A percentile compares a stretch with the other conserved stretches of the same genome.
These are phyloP conservation scores for Porites lutea DNA, from an alignment of 64 coral and sea anemone species.

Conservation along the genomic window DNA sequence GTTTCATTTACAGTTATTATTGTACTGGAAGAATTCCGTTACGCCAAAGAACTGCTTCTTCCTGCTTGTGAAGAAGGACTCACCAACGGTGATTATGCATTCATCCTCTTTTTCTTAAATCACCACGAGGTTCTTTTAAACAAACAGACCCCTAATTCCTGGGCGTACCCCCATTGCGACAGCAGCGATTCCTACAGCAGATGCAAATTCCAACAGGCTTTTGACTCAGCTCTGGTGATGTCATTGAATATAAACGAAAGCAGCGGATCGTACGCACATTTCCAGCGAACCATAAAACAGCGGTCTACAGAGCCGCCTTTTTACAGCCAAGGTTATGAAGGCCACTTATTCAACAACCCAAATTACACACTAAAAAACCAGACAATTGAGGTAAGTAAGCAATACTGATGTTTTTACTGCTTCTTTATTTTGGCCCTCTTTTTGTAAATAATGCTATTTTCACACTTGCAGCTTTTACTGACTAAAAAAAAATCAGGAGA, in stretches of 20 bases:
- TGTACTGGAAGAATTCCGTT: not conserved
- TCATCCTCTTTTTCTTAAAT: slow-evolving; percentile 79
- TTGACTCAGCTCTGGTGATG: slow-evolving; percentile 79
- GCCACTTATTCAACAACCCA: slow-evolving; percentile 48
- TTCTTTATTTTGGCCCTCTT: too few relatives aligned
- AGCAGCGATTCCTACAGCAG: not conserved
- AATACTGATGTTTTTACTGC: not conserved
- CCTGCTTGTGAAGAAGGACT: not conserved
- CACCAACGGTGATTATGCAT: slow-evolving; percentile 3
- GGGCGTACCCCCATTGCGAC: not conserved
- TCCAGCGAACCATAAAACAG: slow-evolving; percentile 34
- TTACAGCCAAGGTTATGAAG: slow-evolving; percentile 42
- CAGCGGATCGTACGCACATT: slow-evolving; percentile 26
- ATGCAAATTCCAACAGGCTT: slow-evolving; percentile 53
- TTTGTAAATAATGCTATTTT: too few relatives aligned
- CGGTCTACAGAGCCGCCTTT: slow-evolving; percentile 62
- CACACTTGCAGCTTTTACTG: too few relatives aligned
- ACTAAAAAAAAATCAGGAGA: too few relatives aligned
- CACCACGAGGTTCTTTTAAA: slow-evolving; percentile 8
- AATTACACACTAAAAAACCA: slow-evolving; percentile 8
- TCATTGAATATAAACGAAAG: slow-evolving; percentile 65
- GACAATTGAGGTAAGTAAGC: slow-evolving; percentile 36
- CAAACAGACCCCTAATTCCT: not conserved
- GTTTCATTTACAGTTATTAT: slow-evolving; percentile 1
- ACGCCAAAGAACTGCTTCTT: not conserved